Percentiles rank a stretch among this genome's conserved stretches.
These are phyloP conservation scores for Suricata suricatta DNA, from an alignment of 2,113 vertebrate genomes.

Conservation along the genomic window DNA sequence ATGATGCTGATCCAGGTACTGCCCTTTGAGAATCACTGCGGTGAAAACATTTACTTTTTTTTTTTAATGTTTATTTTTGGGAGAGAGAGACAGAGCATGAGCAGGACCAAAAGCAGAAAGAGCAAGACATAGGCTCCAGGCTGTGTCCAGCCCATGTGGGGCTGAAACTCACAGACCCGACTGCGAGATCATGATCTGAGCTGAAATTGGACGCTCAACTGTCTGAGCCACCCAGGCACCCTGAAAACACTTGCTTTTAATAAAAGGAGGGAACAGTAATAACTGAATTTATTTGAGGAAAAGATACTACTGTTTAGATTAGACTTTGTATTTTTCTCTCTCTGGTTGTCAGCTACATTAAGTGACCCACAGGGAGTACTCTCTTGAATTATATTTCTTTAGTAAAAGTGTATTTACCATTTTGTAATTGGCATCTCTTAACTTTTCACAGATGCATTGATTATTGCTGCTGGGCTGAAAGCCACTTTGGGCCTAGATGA, in stretches of 20 bases:
- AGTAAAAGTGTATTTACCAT: background rate
- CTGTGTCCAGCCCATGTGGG: too few species aligned
- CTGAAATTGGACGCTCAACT: too few species aligned
- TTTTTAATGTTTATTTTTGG: too few species aligned
- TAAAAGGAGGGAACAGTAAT: background rate
- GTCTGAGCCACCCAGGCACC: too few species aligned
- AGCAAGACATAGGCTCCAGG: too few species aligned
- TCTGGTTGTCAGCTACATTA: background rate
- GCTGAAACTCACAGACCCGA: too few species aligned
- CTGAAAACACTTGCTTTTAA: background rate
- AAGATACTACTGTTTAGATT: background rate
- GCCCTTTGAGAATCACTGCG: background rate
- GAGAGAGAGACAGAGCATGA: too few species aligned
- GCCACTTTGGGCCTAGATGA: constrained; percentile 36
- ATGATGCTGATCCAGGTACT: background rate
- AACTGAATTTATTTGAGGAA: background rate
- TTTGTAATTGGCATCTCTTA: constrained; percentile 10
- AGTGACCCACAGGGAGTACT: background rate
- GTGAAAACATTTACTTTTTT: background rate
- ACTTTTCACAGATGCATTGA: background rate
- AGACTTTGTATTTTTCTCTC: background rate
- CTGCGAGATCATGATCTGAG: too few species aligned
- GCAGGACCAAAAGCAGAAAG: too few species aligned
- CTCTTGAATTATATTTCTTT: background rate
- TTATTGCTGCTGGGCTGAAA: background rate